Percentiles rank a stretch among this genome's conserved stretches.
phyloP scores from a whole-genome alignment of 2,888 invertebrate genomes.

The Lithophane ornitopus region DNA sequence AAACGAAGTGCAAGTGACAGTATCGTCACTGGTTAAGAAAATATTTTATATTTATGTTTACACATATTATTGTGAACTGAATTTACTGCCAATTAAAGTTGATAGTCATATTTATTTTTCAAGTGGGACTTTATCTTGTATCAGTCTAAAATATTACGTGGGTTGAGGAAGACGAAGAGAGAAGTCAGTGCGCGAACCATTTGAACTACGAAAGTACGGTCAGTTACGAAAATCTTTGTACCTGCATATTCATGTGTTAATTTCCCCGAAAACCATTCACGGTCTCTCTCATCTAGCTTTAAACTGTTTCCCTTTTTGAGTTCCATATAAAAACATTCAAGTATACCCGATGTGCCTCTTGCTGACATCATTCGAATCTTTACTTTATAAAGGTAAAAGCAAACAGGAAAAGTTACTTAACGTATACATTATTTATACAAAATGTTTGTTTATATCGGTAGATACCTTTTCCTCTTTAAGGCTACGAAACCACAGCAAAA shows the following conservation, averaged over 20 bases:
- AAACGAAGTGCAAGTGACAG: neutral
- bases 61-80: no score
- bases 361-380: constrained; percentile 13
- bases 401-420: constrained; percentile 47
- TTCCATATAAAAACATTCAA: constrained; percentile 13
- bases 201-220: neutral
- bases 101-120: neutral
- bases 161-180: neutral
- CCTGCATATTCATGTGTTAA: neutral
- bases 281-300: neutral
- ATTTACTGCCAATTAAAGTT: neutral
- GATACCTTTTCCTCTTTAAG: constrained; percentile 23
- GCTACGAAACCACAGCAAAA: constrained; percentile 1
- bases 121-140: neutral
- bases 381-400: constrained; percentile 8
- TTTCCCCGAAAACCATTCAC: neutral
- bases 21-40: neutral
- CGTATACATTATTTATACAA: constrained; percentile 32
- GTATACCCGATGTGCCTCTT: neutral
- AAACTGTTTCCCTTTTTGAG: neutral
- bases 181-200: neutral
- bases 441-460: constrained; percentile 22
- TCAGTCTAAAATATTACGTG: neutral
- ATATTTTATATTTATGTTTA: no score
- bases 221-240: neutral